Evolutionary conservation across 2,797 vertebrate species (phyloP).

Genomic region (Bufotes viridis): DNA sequence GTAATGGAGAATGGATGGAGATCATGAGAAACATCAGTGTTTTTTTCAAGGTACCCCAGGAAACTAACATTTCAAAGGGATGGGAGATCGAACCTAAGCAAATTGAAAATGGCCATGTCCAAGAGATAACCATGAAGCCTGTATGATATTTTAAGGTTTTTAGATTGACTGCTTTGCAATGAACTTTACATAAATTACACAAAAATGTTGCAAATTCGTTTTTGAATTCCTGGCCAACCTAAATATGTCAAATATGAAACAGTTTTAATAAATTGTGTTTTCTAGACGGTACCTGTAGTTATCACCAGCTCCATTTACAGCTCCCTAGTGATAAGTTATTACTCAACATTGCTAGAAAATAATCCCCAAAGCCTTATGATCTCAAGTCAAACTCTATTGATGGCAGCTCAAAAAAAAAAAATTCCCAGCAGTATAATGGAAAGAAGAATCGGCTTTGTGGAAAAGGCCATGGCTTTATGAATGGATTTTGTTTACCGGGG

Average conservation of each 20-base stretch:
- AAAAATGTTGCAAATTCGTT: not conserved
- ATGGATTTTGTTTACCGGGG: constrained; percentile 52
- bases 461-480: constrained; percentile 55
- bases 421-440: constrained; percentile 35
- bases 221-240: not conserved
- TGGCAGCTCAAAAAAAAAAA: not conserved
- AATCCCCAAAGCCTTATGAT: not conserved
- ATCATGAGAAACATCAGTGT: too few relatives aligned
- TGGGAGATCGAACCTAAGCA: not conserved
- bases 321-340: constrained; percentile 11
- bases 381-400: constrained; percentile 18
- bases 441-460: constrained; percentile 40
- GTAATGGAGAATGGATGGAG: too few relatives aligned
- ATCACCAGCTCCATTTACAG: not conserved
- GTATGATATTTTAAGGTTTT: not conserved
- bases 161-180: not conserved
- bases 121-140: too few relatives aligned
- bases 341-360: constrained; percentile 22
- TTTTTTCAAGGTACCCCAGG: too few relatives aligned
- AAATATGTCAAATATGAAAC: not conserved
- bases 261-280: not conserved
- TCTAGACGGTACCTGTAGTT: not conserved
- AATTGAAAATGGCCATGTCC: not conserved
- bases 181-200: not conserved
- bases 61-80: too few relatives aligned